Conservation (phyloP, 2,888 invertebrate species). For the Arenicola marina region DNA sequence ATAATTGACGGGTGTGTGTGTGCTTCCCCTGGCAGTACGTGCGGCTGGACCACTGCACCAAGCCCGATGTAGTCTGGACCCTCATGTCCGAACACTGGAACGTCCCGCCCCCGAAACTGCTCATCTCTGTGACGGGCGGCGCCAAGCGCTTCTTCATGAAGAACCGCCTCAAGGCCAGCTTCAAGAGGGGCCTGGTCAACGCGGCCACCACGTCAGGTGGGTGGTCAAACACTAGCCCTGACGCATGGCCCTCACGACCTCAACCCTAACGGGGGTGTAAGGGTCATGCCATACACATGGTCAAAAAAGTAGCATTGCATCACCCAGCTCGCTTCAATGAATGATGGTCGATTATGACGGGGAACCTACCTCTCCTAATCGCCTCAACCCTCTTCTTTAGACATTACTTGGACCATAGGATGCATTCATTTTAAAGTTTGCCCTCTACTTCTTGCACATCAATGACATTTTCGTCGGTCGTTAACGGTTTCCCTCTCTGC, state of each 20-base stretch:
- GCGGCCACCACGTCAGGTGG: slow-evolving; percentile 58
- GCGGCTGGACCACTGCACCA: slow-evolving; percentile 13
- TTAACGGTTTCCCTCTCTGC: too few relatives aligned
- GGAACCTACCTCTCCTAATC: too few relatives aligned
- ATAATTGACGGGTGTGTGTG: not conserved
- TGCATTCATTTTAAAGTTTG: too few relatives aligned
- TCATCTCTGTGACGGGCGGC: slow-evolving; percentile 61
- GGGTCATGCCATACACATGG: too few relatives aligned
- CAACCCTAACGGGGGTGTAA: too few relatives aligned
- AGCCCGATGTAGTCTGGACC: slow-evolving; percentile 40
- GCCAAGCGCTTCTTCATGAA: slow-evolving; percentile 58
- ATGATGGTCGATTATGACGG: not conserved
- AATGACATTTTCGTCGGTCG: too few relatives aligned
- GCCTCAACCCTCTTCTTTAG: too few relatives aligned
- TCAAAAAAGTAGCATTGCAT: too few relatives aligned
- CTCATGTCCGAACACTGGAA: slow-evolving; percentile 53
- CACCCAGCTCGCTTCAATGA: too few relatives aligned
- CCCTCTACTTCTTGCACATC: too few relatives aligned
- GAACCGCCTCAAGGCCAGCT: slow-evolving; percentile 37
- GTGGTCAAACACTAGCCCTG: not conserved
- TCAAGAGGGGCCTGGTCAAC: slow-evolving; percentile 53
- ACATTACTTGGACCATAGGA: too few relatives aligned
- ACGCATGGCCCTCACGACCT: too few relatives aligned
- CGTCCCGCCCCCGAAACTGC: slow-evolving; percentile 52
- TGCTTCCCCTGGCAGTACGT: slow-evolving; percentile 22